These are phyloP conservation scores for Sandelia bainsii DNA, from an alignment of 2,797 vertebrate species.

Conservation along the genomic window DNA sequence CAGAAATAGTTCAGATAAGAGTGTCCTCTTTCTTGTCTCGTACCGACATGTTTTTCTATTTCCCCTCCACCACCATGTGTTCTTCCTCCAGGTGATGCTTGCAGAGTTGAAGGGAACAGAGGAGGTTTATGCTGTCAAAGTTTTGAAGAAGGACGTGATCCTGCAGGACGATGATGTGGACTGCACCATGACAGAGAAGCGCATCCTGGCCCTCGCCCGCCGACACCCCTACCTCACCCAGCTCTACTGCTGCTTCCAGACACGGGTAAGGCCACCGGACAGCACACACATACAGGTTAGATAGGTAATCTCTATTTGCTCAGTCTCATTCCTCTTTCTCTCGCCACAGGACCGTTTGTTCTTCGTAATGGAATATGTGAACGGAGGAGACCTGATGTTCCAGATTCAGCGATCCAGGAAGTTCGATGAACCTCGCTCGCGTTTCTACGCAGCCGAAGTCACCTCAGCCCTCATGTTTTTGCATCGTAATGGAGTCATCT, in stretches of 20 bases:
- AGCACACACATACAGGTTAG: not conserved
- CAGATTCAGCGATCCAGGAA: constrained; percentile 98
- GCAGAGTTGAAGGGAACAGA: constrained; percentile 95
- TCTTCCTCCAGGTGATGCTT: constrained; percentile 90
- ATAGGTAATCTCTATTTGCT: not conserved
- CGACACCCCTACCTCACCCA: constrained; percentile 96
- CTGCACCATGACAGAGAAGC: constrained; percentile 97
- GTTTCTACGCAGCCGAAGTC: constrained; percentile 98
- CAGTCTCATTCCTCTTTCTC: constrained; percentile 4
- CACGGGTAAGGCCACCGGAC: constrained; percentile 84
- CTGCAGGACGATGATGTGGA: constrained; percentile 97
- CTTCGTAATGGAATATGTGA: constrained; percentile 99
- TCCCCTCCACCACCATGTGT: not conserved
- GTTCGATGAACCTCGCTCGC: constrained; percentile 96
- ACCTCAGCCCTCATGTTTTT: constrained; percentile 99
- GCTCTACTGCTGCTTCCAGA: constrained; percentile 98
- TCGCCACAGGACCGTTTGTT: constrained; percentile 95
- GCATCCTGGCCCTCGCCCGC: constrained; percentile 93
- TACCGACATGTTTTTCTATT: not conserved
- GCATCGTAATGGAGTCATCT: constrained; percentile 97
- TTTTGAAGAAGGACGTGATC: constrained; percentile 97
- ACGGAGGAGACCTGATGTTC: constrained; percentile 99
- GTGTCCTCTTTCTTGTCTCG: not conserved
- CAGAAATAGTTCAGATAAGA: too few species aligned
- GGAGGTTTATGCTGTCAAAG: constrained; percentile 96